A percentile compares a stretch with the other conserved stretches of the same genome.
Evolutionary conservation across 2,113 vertebrate genomes (phyloP).

Genomic region (Symphodus melops): DNA sequence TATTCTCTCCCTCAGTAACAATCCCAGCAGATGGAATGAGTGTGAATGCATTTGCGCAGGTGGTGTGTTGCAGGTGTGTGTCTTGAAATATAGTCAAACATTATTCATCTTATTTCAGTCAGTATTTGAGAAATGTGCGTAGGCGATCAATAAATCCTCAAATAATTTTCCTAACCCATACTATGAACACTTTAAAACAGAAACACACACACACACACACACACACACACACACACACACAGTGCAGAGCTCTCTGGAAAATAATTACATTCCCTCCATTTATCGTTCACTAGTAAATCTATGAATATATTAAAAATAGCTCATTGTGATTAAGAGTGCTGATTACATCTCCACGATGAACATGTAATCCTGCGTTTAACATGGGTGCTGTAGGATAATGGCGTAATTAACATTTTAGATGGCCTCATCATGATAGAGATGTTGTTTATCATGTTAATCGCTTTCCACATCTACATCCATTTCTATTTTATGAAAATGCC

Average conservation of each 20-base stretch:
- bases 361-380: slow-evolving; percentile 16
- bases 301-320: slow-evolving; percentile 56
- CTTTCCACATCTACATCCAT: neutral
- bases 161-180: slow-evolving; percentile 16
- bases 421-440: slow-evolving; percentile 26
- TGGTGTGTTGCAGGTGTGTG: neutral
- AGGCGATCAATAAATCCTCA: slow-evolving; percentile 5
- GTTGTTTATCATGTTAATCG: slow-evolving; percentile 24
- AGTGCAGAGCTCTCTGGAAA: neutral
- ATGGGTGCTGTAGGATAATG: slow-evolving; percentile 15
- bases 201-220: neutral
- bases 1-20: slow-evolving; percentile 49
- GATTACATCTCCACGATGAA: slow-evolving; percentile 39
- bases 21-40: slow-evolving; percentile 20
- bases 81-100: slow-evolving; percentile 29
- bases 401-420: slow-evolving; percentile 50
- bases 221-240: neutral
- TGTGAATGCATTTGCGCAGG: neutral
- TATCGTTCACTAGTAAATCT: slow-evolving; percentile 39
- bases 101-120: slow-evolving; percentile 30
- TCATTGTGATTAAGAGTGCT: slow-evolving; percentile 39
- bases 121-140: slow-evolving; percentile 33
- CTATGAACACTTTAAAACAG: neutral
- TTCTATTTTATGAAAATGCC: neutral
- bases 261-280: slow-evolving; percentile 41